Percentiles rank a stretch among this genome's conserved stretches.
Conservation (phyloP, 2,797 vertebrate genomes). For the Sebastes dallii region DNA sequence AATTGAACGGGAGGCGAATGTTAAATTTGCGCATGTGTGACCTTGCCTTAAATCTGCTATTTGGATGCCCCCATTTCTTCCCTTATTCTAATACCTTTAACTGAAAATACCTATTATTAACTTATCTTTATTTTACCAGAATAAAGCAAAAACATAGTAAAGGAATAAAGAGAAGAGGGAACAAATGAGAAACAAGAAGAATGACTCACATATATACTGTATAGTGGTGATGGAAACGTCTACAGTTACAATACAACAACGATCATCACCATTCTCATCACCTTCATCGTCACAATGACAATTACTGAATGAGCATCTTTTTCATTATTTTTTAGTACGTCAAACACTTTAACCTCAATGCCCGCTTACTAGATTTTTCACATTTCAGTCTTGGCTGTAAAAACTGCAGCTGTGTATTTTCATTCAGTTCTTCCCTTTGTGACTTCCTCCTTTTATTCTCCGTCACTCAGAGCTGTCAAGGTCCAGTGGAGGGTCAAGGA, state of each 20-base stretch:
- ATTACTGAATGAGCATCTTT: not conserved
- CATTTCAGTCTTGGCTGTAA: not conserved
- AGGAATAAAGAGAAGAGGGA: not conserved
- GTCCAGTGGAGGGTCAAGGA: slow-evolving; percentile 59
- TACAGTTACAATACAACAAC: not conserved
- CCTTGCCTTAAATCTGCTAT: not conserved
- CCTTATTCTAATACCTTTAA: not conserved
- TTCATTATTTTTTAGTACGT: not conserved
- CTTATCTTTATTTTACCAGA: not conserved
- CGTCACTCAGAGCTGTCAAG: not conserved
- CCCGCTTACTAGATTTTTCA: not conserved
- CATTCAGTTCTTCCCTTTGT: not conserved
- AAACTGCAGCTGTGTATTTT: not conserved
- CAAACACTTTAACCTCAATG: not conserved
- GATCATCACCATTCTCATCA: not conserved
- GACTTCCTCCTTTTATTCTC: slow-evolving; percentile 4
- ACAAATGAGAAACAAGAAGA: not conserved
- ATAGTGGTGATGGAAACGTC: not conserved
- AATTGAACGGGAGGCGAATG: no score
- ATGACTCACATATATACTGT: not conserved
- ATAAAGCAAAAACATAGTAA: not conserved
- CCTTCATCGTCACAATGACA: not conserved
- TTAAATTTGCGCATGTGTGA: no score
- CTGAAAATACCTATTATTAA: not conserved
- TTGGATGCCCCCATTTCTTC: not conserved